Evolutionary conservation across 2,888 invertebrate genomes (phyloP).

Genomic region (Eupithecia abbreviata): DNA sequence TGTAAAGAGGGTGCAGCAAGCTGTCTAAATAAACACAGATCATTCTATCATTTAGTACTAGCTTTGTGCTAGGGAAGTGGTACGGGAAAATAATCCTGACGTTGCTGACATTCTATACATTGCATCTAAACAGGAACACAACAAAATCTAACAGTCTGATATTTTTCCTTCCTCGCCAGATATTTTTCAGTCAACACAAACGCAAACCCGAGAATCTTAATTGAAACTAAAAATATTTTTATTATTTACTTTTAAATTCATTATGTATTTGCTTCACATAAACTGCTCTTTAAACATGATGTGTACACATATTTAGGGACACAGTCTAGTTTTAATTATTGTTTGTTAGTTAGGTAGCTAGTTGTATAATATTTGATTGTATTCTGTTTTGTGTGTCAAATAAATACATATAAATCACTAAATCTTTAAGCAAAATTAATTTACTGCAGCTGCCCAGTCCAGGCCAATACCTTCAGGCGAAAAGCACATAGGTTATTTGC

Average conservation of each 20-base stretch:
- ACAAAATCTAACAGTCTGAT: no score
- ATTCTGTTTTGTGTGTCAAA: no score
- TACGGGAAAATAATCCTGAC: background rate
- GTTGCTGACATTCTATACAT: background rate
- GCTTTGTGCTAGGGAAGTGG: background rate
- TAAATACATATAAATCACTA: background rate
- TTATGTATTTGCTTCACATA: no score
- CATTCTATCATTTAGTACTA: background rate
- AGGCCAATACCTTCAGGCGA: background rate
- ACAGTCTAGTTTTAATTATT: no score
- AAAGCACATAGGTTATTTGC: constrained; percentile 34
- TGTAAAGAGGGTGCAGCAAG: constrained; percentile 7
- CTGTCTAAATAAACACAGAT: constrained; percentile 1
- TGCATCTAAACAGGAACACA: background rate
- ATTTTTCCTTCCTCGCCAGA: background rate
- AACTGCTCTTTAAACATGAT: no score
- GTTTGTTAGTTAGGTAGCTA: no score
- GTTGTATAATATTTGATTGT: no score
- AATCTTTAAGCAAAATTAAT: constrained; percentile 14
- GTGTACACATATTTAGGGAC: no score
- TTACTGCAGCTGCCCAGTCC: background rate
- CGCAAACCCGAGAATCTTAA: background rate
- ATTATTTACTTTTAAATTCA: no score
- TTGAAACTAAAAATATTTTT: background rate
- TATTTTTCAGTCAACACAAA: background rate